A percentile compares a stretch with the other conserved stretches of the same genome.
Conservation (phyloP, 2,113 vertebrate genomes). For the Acanthochromis polyacanthus region DNA sequence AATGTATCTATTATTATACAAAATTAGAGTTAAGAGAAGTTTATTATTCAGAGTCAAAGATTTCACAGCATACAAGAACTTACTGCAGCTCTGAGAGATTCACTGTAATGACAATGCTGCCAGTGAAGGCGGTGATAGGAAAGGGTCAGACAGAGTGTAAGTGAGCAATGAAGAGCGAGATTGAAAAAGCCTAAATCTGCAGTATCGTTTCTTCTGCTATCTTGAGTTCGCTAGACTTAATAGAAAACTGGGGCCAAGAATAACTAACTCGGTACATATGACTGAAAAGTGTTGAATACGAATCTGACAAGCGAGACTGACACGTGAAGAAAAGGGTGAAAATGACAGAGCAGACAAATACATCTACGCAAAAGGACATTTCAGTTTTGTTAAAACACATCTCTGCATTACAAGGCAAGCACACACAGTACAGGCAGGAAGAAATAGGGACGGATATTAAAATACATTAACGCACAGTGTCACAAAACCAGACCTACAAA, state of each 20-base stretch:
- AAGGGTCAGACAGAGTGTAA: conserved; percentile 34
- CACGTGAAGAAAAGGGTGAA: not conserved
- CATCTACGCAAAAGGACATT: not conserved
- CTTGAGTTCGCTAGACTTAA: not conserved
- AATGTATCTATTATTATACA: conserved; percentile 1
- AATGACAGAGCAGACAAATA: not conserved
- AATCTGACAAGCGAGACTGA: not conserved
- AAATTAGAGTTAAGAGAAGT: not conserved
- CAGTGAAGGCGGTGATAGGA: conserved; percentile 2
- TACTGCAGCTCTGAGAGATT: conserved; percentile 8
- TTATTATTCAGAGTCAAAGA: not conserved
- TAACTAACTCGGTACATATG: not conserved
- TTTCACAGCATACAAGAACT: conserved; percentile 6
- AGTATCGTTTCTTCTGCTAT: conserved; percentile 9
- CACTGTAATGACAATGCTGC: conserved; percentile 8
- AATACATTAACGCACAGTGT: not conserved
- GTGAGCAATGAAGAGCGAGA: not conserved
- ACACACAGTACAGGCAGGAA: not conserved
- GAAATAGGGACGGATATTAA: not conserved
- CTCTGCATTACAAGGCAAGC: not conserved
- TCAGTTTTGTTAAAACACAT: not conserved
- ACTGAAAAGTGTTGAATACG: conserved; percentile 20
- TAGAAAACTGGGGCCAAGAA: conserved; percentile 16
- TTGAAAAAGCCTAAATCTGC: conserved; percentile 19
- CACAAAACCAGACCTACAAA: not conserved